These are phyloP conservation scores for Talpa occidentalis DNA, from an alignment of 2,113 vertebrate genomes.

Conservation along the genomic window DNA sequence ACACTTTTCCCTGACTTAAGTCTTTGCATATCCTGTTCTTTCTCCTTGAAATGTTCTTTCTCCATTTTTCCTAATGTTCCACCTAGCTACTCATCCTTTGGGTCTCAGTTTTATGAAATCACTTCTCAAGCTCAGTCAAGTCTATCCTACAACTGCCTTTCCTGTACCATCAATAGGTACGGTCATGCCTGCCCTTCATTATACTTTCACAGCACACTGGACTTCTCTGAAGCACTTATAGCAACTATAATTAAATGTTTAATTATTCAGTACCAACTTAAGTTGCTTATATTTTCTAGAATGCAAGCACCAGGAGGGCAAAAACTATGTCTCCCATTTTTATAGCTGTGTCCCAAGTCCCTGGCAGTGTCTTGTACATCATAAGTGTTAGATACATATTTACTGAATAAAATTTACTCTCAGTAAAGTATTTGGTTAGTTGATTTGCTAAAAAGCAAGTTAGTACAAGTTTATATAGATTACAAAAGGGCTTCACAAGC, in stretches of 20 bases:
- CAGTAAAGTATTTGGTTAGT: background rate
- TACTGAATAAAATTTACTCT: background rate
- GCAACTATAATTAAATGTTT: background rate
- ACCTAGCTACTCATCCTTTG: background rate
- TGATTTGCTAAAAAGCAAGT: background rate
- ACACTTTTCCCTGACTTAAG: background rate
- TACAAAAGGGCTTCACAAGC: background rate
- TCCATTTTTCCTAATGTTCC: no score
- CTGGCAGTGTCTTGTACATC: background rate
- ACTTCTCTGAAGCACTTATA: background rate
- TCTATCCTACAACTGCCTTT: background rate
- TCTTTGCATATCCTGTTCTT: background rate
- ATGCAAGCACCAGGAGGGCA: background rate
- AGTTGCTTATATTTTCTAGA: background rate
- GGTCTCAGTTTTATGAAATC: background rate
- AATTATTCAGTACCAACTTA: background rate
- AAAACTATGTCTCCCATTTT: background rate
- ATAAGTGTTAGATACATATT: background rate
- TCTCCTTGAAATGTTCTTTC: background rate
- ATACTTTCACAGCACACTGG: background rate
- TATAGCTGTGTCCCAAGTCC: background rate
- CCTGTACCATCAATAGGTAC: background rate
- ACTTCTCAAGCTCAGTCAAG: background rate
- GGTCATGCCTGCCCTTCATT: background rate
- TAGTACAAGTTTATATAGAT: background rate